Conservation (phyloP, 2,888 invertebrate genomes). For the Neoascia interrupta region DNA sequence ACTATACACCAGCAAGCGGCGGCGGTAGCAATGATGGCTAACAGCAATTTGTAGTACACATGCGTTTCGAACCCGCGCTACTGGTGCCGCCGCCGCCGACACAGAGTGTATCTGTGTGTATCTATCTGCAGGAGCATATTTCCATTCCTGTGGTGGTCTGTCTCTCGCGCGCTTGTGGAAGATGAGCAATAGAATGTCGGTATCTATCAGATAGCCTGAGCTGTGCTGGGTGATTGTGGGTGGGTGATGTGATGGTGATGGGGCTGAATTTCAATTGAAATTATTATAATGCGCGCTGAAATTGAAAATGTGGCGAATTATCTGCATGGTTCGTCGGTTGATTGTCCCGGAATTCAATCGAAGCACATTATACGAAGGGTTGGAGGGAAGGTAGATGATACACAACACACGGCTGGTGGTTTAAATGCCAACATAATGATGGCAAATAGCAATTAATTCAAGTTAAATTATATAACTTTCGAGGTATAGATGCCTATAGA, state of each 20-base stretch:
- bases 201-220: no score
- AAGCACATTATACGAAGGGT: neutral
- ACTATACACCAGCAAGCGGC: neutral
- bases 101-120: conserved; percentile 19
- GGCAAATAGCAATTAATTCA: conserved; percentile 55
- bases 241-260: neutral
- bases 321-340: conserved; percentile 35
- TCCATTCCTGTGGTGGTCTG: neutral
- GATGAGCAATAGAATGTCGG: no score
- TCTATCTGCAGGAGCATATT: neutral
- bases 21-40: conserved; percentile 15
- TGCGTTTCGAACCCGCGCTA: conserved; percentile 48
- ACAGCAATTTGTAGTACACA: conserved; percentile 63
- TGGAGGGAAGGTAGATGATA: no score
- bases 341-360: conserved; percentile 24
- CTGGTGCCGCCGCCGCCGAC: neutral
- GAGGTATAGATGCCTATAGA: conserved; percentile 12
- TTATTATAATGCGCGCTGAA: conserved; percentile 56
- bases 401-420: neutral
- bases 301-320: conserved; percentile 64
- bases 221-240: no score
- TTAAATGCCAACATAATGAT: neutral
- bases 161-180: no score
- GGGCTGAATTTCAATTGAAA: conserved; percentile 62
- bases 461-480: conserved; percentile 47